phyloP scores from a whole-genome alignment of 2,888 invertebrate genomes.

The Gymnoscelis rufifasciata region DNA sequence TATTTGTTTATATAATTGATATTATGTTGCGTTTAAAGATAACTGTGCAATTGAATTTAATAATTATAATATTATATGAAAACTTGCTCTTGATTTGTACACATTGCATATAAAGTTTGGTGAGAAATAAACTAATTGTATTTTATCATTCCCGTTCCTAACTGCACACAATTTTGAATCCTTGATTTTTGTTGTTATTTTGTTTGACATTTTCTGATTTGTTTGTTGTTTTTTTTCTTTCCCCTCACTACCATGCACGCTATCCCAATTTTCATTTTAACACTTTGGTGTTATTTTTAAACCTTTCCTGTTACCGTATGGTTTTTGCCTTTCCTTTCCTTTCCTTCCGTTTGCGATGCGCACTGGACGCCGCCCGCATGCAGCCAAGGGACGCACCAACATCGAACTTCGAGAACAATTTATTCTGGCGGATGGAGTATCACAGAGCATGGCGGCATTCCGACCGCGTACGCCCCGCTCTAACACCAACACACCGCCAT shows the following conservation, averaged over 20 bases:
- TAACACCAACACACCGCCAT: conserved; percentile 83
- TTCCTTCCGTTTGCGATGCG: conserved; percentile 52
- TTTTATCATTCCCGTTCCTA: conserved; percentile 70
- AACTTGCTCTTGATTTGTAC: conserved; percentile 65
- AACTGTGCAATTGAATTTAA: no score
- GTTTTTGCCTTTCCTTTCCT: conserved; percentile 59
- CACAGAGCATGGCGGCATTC: conserved; percentile 99
- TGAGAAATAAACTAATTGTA: conserved; percentile 72
- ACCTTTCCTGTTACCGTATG: conserved; percentile 62
- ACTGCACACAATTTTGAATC: conserved; percentile 63
- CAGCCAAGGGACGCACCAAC: conserved; percentile 99
- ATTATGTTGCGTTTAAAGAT: no score
- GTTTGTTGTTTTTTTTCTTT: conserved; percentile 76
- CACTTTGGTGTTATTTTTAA: conserved; percentile 67
- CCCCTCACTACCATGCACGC: conserved; percentile 73
- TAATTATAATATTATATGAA: not conserved
- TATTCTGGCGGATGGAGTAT: conserved; percentile 98
- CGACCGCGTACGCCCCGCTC: conserved; percentile 94
- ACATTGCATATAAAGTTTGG: conserved; percentile 58
- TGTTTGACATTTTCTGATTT: conserved; percentile 76
- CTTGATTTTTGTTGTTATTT: conserved; percentile 56
- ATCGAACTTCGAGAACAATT: conserved; percentile 99
- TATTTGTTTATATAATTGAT: no score
- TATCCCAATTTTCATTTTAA: conserved; percentile 61
- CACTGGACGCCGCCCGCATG: conserved; percentile 80